Conservation (phyloP, 2,888 invertebrate genomes). For the Volucella bombylans region DNA sequence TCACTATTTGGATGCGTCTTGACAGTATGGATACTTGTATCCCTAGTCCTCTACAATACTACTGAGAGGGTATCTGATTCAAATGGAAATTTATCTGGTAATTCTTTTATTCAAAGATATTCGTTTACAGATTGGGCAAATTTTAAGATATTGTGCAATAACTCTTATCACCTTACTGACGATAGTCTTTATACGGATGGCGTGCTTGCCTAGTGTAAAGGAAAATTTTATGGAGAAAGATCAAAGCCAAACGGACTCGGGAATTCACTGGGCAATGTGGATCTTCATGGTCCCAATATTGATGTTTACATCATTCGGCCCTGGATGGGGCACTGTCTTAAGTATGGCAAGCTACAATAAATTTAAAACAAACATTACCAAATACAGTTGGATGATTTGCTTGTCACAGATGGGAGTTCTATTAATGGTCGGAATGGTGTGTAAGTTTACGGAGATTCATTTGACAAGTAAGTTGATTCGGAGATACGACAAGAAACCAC, state of each 20-base stretch:
- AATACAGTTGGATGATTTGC: slow-evolving; percentile 78
- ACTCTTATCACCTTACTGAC: slow-evolving; percentile 67
- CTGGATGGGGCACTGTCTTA: slow-evolving; percentile 64
- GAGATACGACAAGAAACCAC: too few relatives aligned
- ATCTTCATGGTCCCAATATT: slow-evolving; percentile 25
- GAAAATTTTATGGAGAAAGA: neutral
- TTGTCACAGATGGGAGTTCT: slow-evolving; percentile 77
- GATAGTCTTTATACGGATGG: slow-evolving; percentile 41
- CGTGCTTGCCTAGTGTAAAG: slow-evolving; percentile 27
- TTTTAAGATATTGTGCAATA: slow-evolving; percentile 76
- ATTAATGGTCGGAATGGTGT: slow-evolving; percentile 85
- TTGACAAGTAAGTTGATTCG: slow-evolving; percentile 80
- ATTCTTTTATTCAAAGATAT: too few relatives aligned
- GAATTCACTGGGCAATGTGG: slow-evolving; percentile 7
- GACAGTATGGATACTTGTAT: slow-evolving; percentile 32
- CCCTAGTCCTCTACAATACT: neutral
- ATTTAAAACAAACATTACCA: slow-evolving; percentile 87
- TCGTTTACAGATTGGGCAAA: slow-evolving; percentile 77
- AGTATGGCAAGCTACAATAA: slow-evolving; percentile 78
- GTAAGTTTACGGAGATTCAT: slow-evolving; percentile 86
- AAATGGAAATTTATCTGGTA: too few relatives aligned
- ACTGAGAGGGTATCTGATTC: slow-evolving; percentile 34
- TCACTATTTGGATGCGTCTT: slow-evolving; percentile 30
- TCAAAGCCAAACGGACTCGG: too few relatives aligned
- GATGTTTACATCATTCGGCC: slow-evolving; percentile 42